Evolutionary conservation across 2,113 vertebrate species (phyloP).

Genomic region (Mormyrus iriodes): DNA sequence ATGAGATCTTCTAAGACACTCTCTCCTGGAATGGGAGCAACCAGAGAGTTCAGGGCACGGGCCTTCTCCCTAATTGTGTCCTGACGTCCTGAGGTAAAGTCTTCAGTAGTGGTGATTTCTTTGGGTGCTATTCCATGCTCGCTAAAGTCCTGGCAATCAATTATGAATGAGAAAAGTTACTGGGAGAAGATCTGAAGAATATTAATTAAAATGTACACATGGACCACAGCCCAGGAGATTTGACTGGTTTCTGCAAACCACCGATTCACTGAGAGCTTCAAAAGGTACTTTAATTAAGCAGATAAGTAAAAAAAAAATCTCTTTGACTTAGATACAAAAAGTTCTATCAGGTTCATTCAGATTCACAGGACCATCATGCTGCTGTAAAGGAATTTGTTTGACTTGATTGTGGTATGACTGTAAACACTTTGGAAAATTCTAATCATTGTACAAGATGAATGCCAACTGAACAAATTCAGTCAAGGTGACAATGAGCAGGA

Average conservation of each 20-base stretch:
- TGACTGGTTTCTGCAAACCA: not conserved
- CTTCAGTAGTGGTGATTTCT: slow-evolving; percentile 77
- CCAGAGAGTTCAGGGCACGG: slow-evolving; percentile 64
- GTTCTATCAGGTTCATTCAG: not conserved
- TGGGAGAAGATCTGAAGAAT: not conserved
- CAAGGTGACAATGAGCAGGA: not conserved
- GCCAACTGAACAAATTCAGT: not conserved
- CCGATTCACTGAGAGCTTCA: not conserved
- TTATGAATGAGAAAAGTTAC: not conserved
- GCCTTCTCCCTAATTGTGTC: slow-evolving; percentile 75
- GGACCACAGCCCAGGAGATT: not conserved
- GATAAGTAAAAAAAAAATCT: not conserved
- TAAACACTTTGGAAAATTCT: not conserved
- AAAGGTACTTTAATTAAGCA: not conserved
- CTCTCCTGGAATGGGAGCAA: slow-evolving; percentile 80
- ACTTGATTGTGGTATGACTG: not conserved
- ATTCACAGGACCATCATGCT: not conserved
- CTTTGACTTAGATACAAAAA: not conserved
- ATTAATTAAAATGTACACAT: not conserved
- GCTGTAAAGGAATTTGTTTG: not conserved
- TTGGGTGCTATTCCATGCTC: slow-evolving; percentile 91
- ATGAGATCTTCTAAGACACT: slow-evolving; percentile 80
- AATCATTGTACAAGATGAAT: not conserved
- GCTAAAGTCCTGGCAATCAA: slow-evolving; percentile 73
- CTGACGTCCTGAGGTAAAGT: slow-evolving; percentile 76